These are phyloP conservation scores for Rhipidura dahli DNA, from an alignment of 2,113 vertebrate genomes.

Conservation along the genomic window DNA sequence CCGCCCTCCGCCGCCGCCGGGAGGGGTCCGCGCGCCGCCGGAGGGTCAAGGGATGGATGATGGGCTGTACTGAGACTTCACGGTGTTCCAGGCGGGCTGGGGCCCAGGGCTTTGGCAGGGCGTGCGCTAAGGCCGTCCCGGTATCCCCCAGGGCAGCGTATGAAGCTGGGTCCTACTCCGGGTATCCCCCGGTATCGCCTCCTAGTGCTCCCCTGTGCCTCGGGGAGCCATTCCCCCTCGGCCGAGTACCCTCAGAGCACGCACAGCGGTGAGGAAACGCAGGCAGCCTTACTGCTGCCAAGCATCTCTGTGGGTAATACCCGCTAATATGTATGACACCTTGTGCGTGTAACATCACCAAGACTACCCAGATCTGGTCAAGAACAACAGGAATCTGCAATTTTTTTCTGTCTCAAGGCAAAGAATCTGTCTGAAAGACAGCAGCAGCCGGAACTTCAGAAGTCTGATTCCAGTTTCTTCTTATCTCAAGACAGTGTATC, in stretches of 20 bases:
- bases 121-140: background rate
- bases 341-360: background rate
- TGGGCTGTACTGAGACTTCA: accelerated
- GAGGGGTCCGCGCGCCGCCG: background rate
- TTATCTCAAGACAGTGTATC: background rate
- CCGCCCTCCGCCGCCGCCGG: background rate
- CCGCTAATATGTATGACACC: background rate
- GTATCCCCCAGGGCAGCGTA: background rate
- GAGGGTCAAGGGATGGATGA: accelerated
- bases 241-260: background rate
- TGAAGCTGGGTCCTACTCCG: accelerated
- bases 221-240: background rate
- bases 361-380: background rate
- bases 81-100: too few species aligned
- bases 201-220: background rate
- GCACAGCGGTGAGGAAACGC: background rate
- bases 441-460: background rate
- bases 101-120: accelerated
- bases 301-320: background rate
- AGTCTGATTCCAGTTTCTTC: background rate
- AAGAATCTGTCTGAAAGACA: background rate
- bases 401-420: background rate
- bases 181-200: too few species aligned
- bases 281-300: background rate
- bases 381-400: background rate